phyloP scores from a whole-genome alignment of 1,140 invertebrate species.

The Rhopalosiphum padi region DNA sequence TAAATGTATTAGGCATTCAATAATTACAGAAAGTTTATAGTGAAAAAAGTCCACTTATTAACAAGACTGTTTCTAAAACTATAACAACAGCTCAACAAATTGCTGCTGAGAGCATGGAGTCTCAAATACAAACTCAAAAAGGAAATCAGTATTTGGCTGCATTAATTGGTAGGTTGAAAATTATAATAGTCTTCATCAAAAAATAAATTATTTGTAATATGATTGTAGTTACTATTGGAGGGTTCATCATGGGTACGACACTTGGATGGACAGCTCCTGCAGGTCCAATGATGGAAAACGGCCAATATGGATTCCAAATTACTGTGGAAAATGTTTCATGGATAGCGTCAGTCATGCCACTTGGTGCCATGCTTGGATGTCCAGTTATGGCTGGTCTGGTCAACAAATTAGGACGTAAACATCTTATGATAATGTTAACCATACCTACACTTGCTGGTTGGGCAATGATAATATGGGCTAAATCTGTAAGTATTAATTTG shows the following conservation, averaged over 20 bases:
- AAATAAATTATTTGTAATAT: background rate
- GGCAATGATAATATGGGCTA: slow-evolving; percentile 74
- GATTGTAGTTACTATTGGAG: slow-evolving; percentile 66
- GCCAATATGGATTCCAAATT: slow-evolving; percentile 68
- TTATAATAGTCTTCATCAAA: background rate
- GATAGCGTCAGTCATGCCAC: slow-evolving; percentile 74
- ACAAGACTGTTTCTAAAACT: slow-evolving; percentile 46
- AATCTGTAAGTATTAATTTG: slow-evolving; percentile 63
- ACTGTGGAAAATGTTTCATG: slow-evolving; percentile 70
- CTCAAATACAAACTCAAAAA: slow-evolving; percentile 47
- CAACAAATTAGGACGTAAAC: slow-evolving; percentile 78
- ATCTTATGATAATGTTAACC: slow-evolving; percentile 74
- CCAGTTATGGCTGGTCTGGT: slow-evolving; percentile 64
- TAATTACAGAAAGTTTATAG: background rate
- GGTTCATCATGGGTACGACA: slow-evolving; percentile 76
- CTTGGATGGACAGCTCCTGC: slow-evolving; percentile 82
- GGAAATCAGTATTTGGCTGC: slow-evolving; percentile 61
- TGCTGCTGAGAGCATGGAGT: slow-evolving; percentile 31
- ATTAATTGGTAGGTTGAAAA: slow-evolving; percentile 59
- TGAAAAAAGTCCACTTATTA: slow-evolving; percentile 28
- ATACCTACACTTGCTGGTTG: slow-evolving; percentile 80
- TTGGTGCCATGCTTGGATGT: slow-evolving; percentile 69
- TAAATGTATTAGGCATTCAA: background rate
- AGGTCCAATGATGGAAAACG: slow-evolving; percentile 65
- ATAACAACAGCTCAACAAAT: slow-evolving; percentile 58